These are phyloP conservation scores for Drosophila subsilvestris DNA, from an alignment of 2,888 invertebrate species.

Conservation along the genomic window DNA sequence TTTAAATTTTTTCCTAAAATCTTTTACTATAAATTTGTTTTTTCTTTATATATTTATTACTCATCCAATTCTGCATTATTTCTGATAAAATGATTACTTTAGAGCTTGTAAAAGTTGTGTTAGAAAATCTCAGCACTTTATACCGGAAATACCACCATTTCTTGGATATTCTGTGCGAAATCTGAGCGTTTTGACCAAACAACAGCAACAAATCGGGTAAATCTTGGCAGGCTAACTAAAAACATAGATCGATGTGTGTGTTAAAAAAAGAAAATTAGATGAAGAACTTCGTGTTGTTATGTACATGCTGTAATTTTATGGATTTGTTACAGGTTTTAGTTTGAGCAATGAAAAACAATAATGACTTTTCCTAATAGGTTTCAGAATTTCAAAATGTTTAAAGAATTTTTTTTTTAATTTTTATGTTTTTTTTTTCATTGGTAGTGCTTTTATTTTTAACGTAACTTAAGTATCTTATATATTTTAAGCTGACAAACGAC, in stretches of 20 bases:
- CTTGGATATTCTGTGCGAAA: conserved; percentile 83
- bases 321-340: background rate
- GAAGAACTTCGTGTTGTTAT: background rate
- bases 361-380: too few species aligned
- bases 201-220: conserved; percentile 82
- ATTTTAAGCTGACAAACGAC: too few species aligned
- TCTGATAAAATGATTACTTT: conserved; percentile 37
- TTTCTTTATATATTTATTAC: conserved; percentile 2
- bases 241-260: conserved; percentile 22
- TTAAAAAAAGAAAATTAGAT: conserved; percentile 1
- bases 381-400: too few species aligned
- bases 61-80: conserved; percentile 9
- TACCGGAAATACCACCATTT: conserved; percentile 84
- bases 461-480: too few species aligned
- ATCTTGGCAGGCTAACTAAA: conserved; percentile 36
- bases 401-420: too few species aligned
- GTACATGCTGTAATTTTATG: conserved; percentile 7
- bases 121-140: conserved; percentile 80
- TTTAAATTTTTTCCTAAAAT: conserved; percentile 1
- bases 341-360: background rate
- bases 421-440: too few species aligned
- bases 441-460: too few species aligned
- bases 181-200: conserved; percentile 78
- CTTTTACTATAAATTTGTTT: background rate
- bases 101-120: conserved; percentile 84